These are phyloP conservation scores for Saguinus midas DNA, from an alignment of 2,113 vertebrate genomes.

Conservation along the genomic window DNA sequence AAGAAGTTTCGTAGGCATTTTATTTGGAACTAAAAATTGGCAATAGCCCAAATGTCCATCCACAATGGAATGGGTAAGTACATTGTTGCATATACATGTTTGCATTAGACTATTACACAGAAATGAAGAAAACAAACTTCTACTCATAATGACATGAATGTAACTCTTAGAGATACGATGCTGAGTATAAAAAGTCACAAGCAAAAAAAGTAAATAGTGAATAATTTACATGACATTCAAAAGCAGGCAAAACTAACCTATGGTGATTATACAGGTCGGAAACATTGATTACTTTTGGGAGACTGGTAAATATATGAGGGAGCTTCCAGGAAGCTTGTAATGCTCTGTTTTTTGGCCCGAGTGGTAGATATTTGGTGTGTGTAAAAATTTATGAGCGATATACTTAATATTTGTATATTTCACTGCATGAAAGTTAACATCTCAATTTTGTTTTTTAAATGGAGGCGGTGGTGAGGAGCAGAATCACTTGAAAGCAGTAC, in stretches of 20 bases:
- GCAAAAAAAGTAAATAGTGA: neutral
- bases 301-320: neutral
- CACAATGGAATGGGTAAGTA: neutral
- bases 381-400: neutral
- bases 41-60: neutral
- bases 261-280: neutral
- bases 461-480: neutral
- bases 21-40: neutral
- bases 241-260: neutral
- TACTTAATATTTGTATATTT: constrained; percentile 3
- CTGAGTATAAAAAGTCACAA: neutral
- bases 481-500: neutral
- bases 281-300: neutral
- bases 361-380: neutral
- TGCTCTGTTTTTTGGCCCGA: neutral
- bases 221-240: neutral
- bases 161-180: neutral
- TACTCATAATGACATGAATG: neutral
- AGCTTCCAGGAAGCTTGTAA: neutral
- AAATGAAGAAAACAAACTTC: neutral
- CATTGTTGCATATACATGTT: neutral
- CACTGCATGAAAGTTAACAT: neutral
- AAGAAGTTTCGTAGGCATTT: neutral
- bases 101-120: neutral
- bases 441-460: neutral